Base-by-base conservation (phyloP, 2,113 vertebrate genomes). In the Arvicanthis niloticus region DNA sequence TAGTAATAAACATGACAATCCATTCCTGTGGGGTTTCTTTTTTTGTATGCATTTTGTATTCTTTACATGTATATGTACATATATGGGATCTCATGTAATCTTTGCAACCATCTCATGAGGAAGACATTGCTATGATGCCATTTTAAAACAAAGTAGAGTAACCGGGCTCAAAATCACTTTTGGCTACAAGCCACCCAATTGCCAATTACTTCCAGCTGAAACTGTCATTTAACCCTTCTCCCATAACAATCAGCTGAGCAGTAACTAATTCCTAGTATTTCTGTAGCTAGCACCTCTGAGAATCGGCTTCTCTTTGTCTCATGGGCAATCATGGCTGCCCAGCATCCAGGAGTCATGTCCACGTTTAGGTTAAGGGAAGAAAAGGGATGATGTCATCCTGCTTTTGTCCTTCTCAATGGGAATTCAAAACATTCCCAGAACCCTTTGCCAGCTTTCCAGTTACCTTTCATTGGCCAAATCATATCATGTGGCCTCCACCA, bases 71-170 rank as follows among this genome's bases (percentile, higher is more conserved):
- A 26, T 26, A 16, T 34, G 12, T 34, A 75, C 24, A 42, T 34
- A 16, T 45, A 40, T 40, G 21, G n/a, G 3, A 42, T 76, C 48
- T 92, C 34, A 58, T 72, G 87, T 53, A 26, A 76, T 94, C 56
- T 90, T 88, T 53, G 24, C 40, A 67, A 15, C n/a, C 34, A n/a
- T 37, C 22, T 72, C 45, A 7, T 19, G n/a, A 72, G 17, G 34
- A 78, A 70, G 70, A 42, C 76, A 72, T n/a, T 67, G 21, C 80
- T 91, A 3, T 89, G 16, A 82, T 58, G 29, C 42, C 77, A 45
- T 81, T 92, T 93, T 80, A 77, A 91, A 77, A 93, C 40, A 9
- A 68, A 51, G 15, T 67, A 56, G 89, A 89, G 12, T n/a, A 51
- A 78, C 56, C 58, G 45, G 2, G 2, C 34, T 85, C 42, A 17